phyloP scores from a whole-genome alignment of 2,888 invertebrate genomes.

The Leptinotarsa tumamoca region DNA sequence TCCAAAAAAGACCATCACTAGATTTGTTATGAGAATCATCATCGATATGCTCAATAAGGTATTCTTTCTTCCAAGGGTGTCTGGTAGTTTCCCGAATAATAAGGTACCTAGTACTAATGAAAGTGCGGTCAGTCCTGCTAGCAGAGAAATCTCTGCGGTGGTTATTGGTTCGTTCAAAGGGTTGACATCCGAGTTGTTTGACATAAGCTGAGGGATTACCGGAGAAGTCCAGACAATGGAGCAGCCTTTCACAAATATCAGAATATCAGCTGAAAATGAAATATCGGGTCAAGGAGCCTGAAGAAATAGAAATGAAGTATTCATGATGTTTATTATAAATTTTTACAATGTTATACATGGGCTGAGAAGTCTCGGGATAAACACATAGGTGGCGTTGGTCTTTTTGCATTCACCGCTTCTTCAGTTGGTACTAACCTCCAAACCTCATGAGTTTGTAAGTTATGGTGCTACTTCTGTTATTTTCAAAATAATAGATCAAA shows the following conservation, averaged over 20 bases:
- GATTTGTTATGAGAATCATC: neutral
- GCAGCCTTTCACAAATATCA: slow-evolving; percentile 63
- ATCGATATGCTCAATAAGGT: neutral
- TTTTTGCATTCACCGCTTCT: too few relatives aligned
- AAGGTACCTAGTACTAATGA: slow-evolving; percentile 41
- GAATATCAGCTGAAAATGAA: slow-evolving; percentile 62
- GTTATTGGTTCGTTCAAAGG: slow-evolving; percentile 57
- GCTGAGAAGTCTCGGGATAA: too few relatives aligned
- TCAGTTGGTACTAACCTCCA: too few relatives aligned
- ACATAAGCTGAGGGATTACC: slow-evolving; percentile 10
- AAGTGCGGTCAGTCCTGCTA: slow-evolving; percentile 19
- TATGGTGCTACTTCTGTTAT: too few relatives aligned
- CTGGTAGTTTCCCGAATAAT: slow-evolving; percentile 31
- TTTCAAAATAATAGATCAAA: too few relatives aligned
- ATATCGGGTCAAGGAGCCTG: too few relatives aligned
- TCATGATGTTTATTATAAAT: neutral
- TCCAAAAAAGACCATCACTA: slow-evolving; percentile 62
- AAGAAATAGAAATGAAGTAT: neutral
- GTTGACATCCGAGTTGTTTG: slow-evolving; percentile 45
- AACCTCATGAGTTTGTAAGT: too few relatives aligned
- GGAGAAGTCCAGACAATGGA: slow-evolving; percentile 64
- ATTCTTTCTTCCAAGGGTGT: slow-evolving; percentile 67
- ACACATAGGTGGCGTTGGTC: too few relatives aligned
- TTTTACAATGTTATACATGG: neutral
- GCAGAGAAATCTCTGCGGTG: neutral